phyloP scores from a whole-genome alignment of 2,888 invertebrate species.

The Lasioglossum leucozonium region DNA sequence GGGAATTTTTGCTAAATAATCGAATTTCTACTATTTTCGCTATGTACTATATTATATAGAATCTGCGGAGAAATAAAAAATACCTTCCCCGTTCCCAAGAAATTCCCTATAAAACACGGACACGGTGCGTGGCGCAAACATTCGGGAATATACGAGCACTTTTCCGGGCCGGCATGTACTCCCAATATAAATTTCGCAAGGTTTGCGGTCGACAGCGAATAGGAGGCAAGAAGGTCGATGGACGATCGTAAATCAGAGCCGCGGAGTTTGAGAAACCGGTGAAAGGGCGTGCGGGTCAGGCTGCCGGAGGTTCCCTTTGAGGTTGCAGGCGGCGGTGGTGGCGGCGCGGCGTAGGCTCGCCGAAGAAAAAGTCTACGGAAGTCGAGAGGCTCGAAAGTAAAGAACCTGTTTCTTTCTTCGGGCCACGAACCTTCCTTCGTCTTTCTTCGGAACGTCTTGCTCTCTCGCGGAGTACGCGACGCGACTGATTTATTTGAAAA shows the following conservation, averaged over 20 bases:
- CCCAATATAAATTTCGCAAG: slow-evolving; percentile 18
- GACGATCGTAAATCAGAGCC: slow-evolving; percentile 62
- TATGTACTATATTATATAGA: not conserved
- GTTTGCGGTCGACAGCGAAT: slow-evolving; percentile 26
- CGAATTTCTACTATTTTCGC: no score
- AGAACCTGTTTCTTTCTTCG: slow-evolving; percentile 16
- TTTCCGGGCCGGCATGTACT: not conserved
- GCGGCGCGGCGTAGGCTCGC: not conserved
- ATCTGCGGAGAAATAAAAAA: not conserved
- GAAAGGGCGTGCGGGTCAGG: slow-evolving; percentile 49
- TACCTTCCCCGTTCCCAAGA: not conserved
- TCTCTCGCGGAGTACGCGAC: slow-evolving; percentile 18
- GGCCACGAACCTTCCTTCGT: not conserved
- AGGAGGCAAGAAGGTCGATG: slow-evolving; percentile 35
- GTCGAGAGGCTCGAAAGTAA: slow-evolving; percentile 49
- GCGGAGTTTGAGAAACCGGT: slow-evolving; percentile 48
- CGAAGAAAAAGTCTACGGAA: slow-evolving; percentile 45
- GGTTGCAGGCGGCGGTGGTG: no score
- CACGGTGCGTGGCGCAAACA: not conserved
- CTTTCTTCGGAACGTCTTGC: slow-evolving; percentile 19
- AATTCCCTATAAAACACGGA: not conserved
- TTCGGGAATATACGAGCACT: not conserved
- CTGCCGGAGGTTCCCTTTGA: slow-evolving; percentile 62
- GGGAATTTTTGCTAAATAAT: not conserved
- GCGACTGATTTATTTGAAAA: slow-evolving; percentile 54